phyloP scores from a whole-genome alignment of 2,113 vertebrate species.

The Microcebus griseorufus region DNA sequence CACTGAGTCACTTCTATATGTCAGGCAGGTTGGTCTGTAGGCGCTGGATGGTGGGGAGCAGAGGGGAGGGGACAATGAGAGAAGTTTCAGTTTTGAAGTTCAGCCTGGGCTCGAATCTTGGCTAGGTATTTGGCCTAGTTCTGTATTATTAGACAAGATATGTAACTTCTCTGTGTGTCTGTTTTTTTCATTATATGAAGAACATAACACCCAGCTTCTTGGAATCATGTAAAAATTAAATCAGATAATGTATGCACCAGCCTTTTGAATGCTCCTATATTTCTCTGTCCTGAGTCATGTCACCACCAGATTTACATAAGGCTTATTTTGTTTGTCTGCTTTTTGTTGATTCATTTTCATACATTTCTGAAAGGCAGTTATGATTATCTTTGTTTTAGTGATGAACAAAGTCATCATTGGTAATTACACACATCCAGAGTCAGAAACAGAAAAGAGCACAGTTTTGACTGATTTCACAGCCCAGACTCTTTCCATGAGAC shows the following conservation, averaged over 20 bases:
- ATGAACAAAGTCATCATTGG: not conserved
- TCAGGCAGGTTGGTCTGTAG: not conserved
- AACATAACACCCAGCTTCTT: not conserved
- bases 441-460: not conserved
- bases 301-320: not conserved
- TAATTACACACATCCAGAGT: not conserved
- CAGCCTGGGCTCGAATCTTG: not conserved
- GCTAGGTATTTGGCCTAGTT: not conserved
- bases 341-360: not conserved
- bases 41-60: rapidly evolving
- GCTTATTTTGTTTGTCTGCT: not conserved
- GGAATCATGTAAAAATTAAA: not conserved
- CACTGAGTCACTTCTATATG: rapidly evolving
- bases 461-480: not conserved
- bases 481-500: not conserved
- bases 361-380: not conserved
- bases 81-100: not conserved
- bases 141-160: not conserved
- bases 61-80: not conserved
- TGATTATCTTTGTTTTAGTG: not conserved
- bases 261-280: not conserved
- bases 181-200: not conserved
- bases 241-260: not conserved
- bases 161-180: not conserved
- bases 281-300: not conserved